Evolutionary conservation across 2,888 invertebrate species (phyloP).

Genomic region (Synergus umbraculus): DNA sequence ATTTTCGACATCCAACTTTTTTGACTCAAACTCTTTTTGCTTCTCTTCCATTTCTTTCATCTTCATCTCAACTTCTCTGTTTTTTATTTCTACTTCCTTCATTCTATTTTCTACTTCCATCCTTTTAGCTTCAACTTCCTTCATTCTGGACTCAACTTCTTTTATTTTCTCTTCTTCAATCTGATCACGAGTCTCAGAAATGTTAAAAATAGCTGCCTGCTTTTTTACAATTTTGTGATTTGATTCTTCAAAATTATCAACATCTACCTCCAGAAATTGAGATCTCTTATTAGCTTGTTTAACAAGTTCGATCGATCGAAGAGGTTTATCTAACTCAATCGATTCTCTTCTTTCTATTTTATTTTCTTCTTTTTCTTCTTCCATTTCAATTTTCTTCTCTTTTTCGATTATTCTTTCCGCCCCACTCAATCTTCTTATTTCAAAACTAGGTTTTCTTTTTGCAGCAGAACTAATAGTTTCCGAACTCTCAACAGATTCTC

Average conservation of each 20-base stretch:
- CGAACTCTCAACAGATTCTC: constrained; percentile 32
- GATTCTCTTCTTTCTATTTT: not conserved
- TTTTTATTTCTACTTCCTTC: not conserved
- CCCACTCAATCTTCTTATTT: constrained; percentile 24
- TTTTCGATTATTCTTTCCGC: constrained; percentile 40
- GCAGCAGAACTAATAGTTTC: constrained; percentile 42
- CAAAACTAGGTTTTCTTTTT: constrained; percentile 26
- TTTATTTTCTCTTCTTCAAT: not conserved
- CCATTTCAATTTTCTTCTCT: constrained; percentile 6
- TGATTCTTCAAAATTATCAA: not conserved
- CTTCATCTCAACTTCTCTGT: not conserved
- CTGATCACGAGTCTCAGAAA: not conserved
- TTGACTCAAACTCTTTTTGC: constrained; percentile 7
- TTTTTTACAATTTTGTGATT: constrained; percentile 27
- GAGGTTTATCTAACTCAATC: constrained; percentile 25
- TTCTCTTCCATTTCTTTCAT: constrained; percentile 15
- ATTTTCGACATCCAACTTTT: not conserved
- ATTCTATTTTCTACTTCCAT: constrained; percentile 10
- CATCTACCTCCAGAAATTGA: not conserved
- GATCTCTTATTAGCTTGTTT: constrained; percentile 44
- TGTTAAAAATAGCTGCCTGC: not conserved
- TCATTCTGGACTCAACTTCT: constrained; percentile 18
- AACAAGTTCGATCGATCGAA: constrained; percentile 52
- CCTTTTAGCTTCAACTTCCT: constrained; percentile 22
- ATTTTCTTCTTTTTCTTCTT: not conserved